Base-by-base conservation (phyloP, 2,113 vertebrate species). In the Vireo altiloquus region DNA sequence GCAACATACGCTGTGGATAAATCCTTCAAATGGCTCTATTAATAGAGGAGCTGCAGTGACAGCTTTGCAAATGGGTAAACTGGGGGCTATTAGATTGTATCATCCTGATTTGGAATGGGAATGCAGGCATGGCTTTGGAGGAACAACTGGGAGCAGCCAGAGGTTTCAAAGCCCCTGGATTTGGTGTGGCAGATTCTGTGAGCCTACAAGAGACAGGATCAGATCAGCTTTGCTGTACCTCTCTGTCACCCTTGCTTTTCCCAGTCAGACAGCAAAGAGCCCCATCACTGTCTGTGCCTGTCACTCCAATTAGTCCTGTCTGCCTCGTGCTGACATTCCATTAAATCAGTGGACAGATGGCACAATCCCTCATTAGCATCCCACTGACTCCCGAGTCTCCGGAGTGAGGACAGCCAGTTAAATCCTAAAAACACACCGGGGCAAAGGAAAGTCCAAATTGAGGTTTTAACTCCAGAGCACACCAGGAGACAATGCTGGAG, bases 51-150 rank as follows among this genome's bases (percentile, higher is more conserved):
- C 97, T 88, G 85, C 3, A 75, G 95, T 95, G 98, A 97, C 98
- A 97, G 97, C 87, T 98, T 97, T 97, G 97, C 94, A 97, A 97
- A 98, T 94, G 98, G 96, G 95, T 39, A 98, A 93, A 97, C 94
- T 89, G 92, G 83, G 96, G 95, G 97, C 92, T 91, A 95, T 97
- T 82, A 77, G 44, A 94, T 59, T 94, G 92, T 78, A 66, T 77
- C 91, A 72, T 78, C 95, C 96, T 87, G 86, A 94, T 90, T 95
- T 92, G 93, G 63, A 94, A 87, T 54, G 77, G 15, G 54, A 96
- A 95, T 2, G 52, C 54, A 53, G 89, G 84, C 76, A 88, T 57
- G 94, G 91, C 86, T 96, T 85, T 50, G 82, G 93, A 53, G 84
- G 69, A 74, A 66, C 60, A 35, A 50, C 75, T 68, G 71, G 42